Conservation (phyloP, 2,888 invertebrate genomes). For the Hypomecis punctinalis region DNA sequence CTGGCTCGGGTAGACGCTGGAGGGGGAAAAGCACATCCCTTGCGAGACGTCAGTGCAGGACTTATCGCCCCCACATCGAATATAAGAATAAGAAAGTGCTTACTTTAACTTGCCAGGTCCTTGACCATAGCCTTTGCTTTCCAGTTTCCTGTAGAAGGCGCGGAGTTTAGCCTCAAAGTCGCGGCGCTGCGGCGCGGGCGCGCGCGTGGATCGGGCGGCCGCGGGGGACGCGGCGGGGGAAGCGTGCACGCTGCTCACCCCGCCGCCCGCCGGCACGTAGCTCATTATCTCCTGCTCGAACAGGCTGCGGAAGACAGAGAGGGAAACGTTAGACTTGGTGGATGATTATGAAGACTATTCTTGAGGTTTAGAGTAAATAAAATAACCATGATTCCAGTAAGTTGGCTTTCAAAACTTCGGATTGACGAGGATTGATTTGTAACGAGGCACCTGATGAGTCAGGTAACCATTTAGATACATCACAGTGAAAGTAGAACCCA, state of each 20-base stretch:
- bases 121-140: conserved; percentile 98
- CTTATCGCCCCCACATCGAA: too few relatives aligned
- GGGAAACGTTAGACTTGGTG: conserved; percentile 3
- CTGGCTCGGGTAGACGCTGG: too few relatives aligned
- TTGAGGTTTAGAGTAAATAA: too few relatives aligned
- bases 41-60: too few relatives aligned
- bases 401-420: too few relatives aligned
- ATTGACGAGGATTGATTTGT: too few relatives aligned
- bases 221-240: conserved; percentile 94
- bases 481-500: too few relatives aligned
- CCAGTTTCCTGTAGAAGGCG: conserved; percentile 97
- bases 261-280: conserved; percentile 90
- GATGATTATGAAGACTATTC: not conserved
- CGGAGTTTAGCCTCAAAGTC: conserved; percentile 98
- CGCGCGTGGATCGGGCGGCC: conserved; percentile 90
- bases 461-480: too few relatives aligned
- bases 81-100: too few relatives aligned
- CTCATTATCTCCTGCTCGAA: conserved; percentile 99
- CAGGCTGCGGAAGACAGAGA: conserved; percentile 86
- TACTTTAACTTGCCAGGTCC: conserved; percentile 98
- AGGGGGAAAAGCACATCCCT: too few relatives aligned
- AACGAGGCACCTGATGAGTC: too few relatives aligned
- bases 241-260: conserved; percentile 72
- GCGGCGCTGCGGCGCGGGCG: conserved; percentile 95
- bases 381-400: too few relatives aligned